A percentile compares a stretch with the other conserved stretches of the same genome.
Evolutionary conservation across 1,140 invertebrate genomes (phyloP).

Genomic region (Drosophila punjabiensis): DNA sequence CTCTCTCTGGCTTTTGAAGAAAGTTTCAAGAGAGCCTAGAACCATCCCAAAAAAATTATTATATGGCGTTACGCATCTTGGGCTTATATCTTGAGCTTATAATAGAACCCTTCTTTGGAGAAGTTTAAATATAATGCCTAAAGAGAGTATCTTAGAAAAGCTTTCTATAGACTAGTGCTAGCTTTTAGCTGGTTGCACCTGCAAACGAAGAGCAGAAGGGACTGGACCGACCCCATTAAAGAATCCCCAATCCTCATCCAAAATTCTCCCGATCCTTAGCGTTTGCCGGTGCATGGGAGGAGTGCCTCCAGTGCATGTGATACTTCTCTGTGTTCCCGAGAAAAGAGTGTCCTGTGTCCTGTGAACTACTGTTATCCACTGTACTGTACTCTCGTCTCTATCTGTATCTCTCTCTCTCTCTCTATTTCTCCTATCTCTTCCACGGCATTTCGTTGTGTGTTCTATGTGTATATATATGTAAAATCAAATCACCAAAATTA

Average conservation of each 20-base stretch:
- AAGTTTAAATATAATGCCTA: background rate
- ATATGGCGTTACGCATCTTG: background rate
- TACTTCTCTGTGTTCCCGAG: conserved; percentile 10
- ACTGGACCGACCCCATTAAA: conserved; percentile 13
- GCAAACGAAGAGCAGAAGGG: conserved; percentile 25
- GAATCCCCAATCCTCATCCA: conserved; percentile 9
- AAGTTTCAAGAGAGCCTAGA: too few species aligned
- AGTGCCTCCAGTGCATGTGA: conserved; percentile 35
- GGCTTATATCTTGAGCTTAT: background rate
- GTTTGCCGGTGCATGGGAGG: conserved; percentile 49
- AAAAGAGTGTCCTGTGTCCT: conserved; percentile 29
- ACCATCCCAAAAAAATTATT: background rate
- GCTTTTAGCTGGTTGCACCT: conserved; percentile 41
- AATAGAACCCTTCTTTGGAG: background rate
- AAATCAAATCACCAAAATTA: conserved; percentile 68
- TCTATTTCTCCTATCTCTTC: conserved; percentile 48
- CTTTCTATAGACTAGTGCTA: conserved; percentile 16
- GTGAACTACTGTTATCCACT: conserved; percentile 7
- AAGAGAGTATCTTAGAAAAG: conserved; percentile 11
- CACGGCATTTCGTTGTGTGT: conserved; percentile 54
- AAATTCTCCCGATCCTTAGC: conserved; percentile 25
- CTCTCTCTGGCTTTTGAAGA: too few species aligned
- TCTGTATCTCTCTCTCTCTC: conserved; percentile 44
- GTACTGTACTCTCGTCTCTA: conserved; percentile 44
- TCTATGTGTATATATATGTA: conserved; percentile 63